Percentiles rank a stretch among this genome's conserved stretches.
Conservation (phyloP, 1,140 invertebrate species). For the Octopus bimaculoides region DNA sequence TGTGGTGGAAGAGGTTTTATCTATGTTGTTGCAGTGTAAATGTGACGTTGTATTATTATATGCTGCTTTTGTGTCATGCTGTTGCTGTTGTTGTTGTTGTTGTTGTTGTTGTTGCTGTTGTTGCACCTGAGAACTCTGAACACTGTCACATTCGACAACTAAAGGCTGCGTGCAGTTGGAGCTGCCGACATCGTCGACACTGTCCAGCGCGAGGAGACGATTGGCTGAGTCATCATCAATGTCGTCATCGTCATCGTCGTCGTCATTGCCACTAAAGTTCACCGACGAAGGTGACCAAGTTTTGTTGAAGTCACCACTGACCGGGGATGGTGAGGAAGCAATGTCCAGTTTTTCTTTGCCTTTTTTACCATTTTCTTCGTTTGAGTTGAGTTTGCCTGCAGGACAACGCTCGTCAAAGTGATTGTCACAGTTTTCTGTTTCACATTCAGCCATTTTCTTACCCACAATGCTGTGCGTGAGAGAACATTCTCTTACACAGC, state of each 20-base stretch:
- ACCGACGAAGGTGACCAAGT: neutral
- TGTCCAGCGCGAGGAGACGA: neutral
- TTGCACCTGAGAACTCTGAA: neutral
- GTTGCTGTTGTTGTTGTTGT: too few relatives aligned
- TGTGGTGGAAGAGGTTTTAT: too few relatives aligned
- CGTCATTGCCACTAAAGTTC: too few relatives aligned
- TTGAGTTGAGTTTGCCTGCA: neutral
- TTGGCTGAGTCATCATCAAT: neutral
- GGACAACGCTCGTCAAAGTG: neutral
- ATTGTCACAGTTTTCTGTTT: neutral
- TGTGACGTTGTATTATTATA: neutral
- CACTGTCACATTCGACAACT: neutral
- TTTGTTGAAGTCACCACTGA: neutral
- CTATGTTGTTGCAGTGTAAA: neutral
- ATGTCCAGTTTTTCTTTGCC: neutral
- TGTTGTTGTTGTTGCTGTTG: neutral
- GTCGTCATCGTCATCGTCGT: too few relatives aligned
- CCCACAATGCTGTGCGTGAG: neutral
- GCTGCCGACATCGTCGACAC: neutral
- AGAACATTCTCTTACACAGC: neutral
- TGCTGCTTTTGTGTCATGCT: neutral
- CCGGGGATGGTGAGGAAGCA: neutral
- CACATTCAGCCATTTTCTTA: neutral
- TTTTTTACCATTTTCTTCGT: neutral
- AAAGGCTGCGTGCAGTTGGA: neutral